phyloP scores from a whole-genome alignment of 2,797 vertebrate genomes.

The Apogon hyalosoma region DNA sequence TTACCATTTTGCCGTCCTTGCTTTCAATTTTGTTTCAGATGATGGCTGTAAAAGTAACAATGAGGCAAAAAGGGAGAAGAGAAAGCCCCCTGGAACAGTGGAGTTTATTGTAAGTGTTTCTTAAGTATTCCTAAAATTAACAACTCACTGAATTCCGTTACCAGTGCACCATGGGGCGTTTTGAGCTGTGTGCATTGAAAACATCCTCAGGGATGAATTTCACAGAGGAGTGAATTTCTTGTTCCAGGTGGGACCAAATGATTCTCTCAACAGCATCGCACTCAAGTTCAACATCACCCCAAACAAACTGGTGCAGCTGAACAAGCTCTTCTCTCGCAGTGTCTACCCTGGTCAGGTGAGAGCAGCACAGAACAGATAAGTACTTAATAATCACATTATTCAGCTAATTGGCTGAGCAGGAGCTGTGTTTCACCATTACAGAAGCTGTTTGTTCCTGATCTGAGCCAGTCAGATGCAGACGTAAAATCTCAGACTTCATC shows the following conservation, averaged over 20 bases:
- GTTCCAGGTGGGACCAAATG: slow-evolving; percentile 85
- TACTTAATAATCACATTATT: background rate
- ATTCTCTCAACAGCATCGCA: slow-evolving; percentile 96
- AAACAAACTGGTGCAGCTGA: slow-evolving; percentile 96
- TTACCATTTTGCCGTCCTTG: background rate
- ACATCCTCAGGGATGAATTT: background rate
- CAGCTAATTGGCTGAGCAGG: slow-evolving; percentile 7
- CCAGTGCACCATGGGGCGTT: background rate
- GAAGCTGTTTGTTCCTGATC: slow-evolving; percentile 85
- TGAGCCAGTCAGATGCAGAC: slow-evolving; percentile 64
- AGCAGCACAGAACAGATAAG: background rate
- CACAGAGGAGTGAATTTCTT: slow-evolving; percentile 21
- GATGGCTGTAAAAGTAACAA: slow-evolving; percentile 84
- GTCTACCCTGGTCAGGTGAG: slow-evolving; percentile 96
- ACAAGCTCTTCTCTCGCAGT: slow-evolving; percentile 94
- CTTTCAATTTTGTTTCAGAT: slow-evolving; percentile 74
- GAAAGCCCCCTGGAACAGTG: slow-evolving; percentile 90
- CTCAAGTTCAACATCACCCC: slow-evolving; percentile 97
- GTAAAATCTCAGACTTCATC: slow-evolving; percentile 62
- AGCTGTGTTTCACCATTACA: slow-evolving; percentile 55
- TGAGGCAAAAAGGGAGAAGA: slow-evolving; percentile 91
- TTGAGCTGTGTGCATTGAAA: background rate
- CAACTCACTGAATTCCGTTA: background rate
- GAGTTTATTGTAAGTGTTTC: slow-evolving; percentile 91
- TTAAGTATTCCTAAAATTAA: background rate